Evolutionary conservation across 2,888 invertebrate species (phyloP), one percentile per base, ranked within the genome.

Genomic region (Cataglyphis cursor): DNA sequence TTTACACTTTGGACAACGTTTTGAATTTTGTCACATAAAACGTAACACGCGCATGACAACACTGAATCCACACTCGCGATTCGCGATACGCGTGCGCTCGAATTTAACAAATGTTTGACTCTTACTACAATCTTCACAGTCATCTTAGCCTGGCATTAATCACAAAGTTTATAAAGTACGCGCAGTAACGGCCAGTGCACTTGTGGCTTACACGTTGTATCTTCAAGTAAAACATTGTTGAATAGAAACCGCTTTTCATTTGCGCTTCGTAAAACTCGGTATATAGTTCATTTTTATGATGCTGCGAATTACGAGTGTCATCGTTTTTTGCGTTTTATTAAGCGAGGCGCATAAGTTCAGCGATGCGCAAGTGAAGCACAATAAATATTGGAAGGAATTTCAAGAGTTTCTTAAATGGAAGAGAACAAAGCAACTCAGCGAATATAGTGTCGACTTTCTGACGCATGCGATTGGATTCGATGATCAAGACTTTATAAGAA

Each of bases 371-470:
- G 41, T 21, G 5, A 81, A 72, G 8, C 54, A 57, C n/a, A 8
- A 1, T 9, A 72, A 78, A 51, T 85, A 89, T 28, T 89, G 90
- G 91, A 62, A 87, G 48, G 88, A 90, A 72, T 90, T 91, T 62
- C 83, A 89, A 28, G 90, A 90, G 18, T 90, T 83, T 70, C 38
- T 82, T n/a, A 73, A 86, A 35, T 89, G 90, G 89, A 88, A 85
- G 38, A 85, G 80, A 57, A 28, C 66, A n/a, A 89, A 62, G 15
- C 78, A 83, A 24, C 28, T 31, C 9, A 3, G 5, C 9, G 28
- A 21, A n/a, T 10, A 21, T 5, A 12, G 6, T 28, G 6, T 15
- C 12, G 12, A 68, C 0, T 61, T 44, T 1, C 5, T 6, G 9
- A 1, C 0, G 12, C 68, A 41, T 57, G 12, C 44, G 61, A 57